Evolutionary conservation across 2,113 vertebrate genomes (phyloP).

Genomic region (Tupaia tana): DNA sequence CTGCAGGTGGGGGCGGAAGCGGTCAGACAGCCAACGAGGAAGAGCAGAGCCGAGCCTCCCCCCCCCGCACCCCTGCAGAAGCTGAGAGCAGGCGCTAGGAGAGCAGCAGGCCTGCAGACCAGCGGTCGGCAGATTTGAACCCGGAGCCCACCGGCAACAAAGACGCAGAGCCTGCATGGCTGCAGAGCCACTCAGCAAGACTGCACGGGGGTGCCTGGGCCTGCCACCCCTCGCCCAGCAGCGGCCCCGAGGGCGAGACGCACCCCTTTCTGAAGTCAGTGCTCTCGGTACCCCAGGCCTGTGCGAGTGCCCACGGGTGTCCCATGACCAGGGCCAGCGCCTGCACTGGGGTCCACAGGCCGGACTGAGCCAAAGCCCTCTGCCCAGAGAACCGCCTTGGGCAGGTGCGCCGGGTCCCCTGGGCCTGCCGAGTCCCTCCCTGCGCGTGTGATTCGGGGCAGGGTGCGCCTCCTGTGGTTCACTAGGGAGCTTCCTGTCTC

Average conservation of each 20-base stretch:
- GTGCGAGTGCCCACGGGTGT: not conserved
- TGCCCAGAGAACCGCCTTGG: not conserved
- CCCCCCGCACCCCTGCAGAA: not conserved
- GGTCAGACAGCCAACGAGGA: not conserved
- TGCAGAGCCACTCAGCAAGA: not conserved
- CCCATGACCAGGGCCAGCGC: not conserved
- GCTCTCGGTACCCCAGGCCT: not conserved
- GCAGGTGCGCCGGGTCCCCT: not conserved
- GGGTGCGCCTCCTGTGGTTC: not conserved
- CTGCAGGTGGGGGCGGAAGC: not conserved
- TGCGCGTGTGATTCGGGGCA: no score
- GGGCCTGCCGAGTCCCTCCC: no score
- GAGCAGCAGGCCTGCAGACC: no score
- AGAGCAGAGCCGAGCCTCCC: not conserved
- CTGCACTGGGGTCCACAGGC: not conserved
- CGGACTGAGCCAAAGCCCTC: not conserved
- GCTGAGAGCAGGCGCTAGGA: not conserved
- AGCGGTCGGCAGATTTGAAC: no score
- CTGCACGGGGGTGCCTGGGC: no score
- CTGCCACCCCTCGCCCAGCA: not conserved
- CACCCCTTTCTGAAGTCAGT: not conserved
- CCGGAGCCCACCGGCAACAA: no score
- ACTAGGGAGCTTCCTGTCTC: no score
- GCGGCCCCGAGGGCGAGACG: not conserved
- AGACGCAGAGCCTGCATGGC: not conserved